These are phyloP conservation scores for Cyclophora albipunctata DNA, from an alignment of 2,888 invertebrate genomes.

Conservation along the genomic window DNA sequence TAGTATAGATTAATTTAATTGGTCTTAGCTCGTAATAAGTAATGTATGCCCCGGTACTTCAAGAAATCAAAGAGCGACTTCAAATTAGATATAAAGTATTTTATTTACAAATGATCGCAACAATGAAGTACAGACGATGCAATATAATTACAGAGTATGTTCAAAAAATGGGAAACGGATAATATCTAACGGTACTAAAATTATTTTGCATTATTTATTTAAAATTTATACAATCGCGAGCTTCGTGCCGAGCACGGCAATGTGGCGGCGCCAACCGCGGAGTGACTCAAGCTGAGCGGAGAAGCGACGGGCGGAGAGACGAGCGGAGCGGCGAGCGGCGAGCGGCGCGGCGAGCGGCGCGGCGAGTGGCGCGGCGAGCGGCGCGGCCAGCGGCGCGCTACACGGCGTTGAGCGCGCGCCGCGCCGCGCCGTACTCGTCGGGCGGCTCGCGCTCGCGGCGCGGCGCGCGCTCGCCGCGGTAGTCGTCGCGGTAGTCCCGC, in stretches of 20 bases:
- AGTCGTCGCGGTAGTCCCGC: slow-evolving; percentile 54
- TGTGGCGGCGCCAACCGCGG: background rate
- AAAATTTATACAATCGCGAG: slow-evolving; percentile 59
- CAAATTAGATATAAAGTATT: slow-evolving; percentile 67
- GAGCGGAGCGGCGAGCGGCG: slow-evolving; percentile 3
- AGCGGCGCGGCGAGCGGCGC: slow-evolving; percentile 9
- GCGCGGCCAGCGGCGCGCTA: slow-evolving; percentile 43
- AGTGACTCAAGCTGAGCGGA: slow-evolving; percentile 5
- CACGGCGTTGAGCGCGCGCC: slow-evolving; percentile 84
- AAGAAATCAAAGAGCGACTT: slow-evolving; percentile 9
- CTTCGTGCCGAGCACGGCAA: slow-evolving; percentile 27
- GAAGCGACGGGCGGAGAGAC: background rate
- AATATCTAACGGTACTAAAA: slow-evolving; percentile 74
- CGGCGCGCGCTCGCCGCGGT: slow-evolving; percentile 59
- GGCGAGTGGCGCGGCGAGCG: slow-evolving; percentile 22
- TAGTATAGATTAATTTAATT: slow-evolving; percentile 1
- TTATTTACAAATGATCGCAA: slow-evolving; percentile 78
- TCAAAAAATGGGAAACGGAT: slow-evolving; percentile 70
- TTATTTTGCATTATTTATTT: slow-evolving; percentile 52
- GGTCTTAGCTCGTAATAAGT: background rate
- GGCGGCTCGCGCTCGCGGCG: slow-evolving; percentile 58
- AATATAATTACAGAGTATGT: slow-evolving; percentile 74
- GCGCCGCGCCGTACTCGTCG: slow-evolving; percentile 78
- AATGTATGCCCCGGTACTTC: too few species aligned
- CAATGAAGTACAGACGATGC: slow-evolving; percentile 75